Evolutionary conservation across 2,888 invertebrate genomes (phyloP), one percentile per base, ranked within the genome.

Genomic region (Nomada goodeniana): DNA sequence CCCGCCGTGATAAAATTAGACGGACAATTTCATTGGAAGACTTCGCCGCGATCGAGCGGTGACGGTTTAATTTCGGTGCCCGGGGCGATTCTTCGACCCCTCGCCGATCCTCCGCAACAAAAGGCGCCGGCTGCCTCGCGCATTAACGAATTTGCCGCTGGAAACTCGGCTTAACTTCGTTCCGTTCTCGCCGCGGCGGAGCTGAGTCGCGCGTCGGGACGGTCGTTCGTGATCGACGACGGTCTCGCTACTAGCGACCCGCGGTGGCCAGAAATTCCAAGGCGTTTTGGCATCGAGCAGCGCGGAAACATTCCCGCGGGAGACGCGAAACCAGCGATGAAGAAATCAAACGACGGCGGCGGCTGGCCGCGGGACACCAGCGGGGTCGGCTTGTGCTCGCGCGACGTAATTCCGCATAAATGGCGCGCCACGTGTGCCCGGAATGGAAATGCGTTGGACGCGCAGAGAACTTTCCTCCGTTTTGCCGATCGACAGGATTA

Each of bases 1-100:
- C 90, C 91, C 82, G 86, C 82, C 89, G 89, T 88, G 89, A 91
- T 89, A 86, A 91, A 93, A 93, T 93, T 93, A 93, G 91, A 91
- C 91, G 90, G 90, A 89, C 92, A 92, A 93, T 93, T 93, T 93
- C 90, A 90, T 93, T 91, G 86, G 85, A 88, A 88, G 90, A 86
- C 86, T 82, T 76, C 69, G 84, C 80, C 72, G 55, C 87, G 86
- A 86, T 88, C 86, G 87, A 84, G 86, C 78, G 83, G 73, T 84
- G 88, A 90, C 85, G 88, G 88, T 88, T 91, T 91, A 91, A 91
- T 91, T 91, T 89, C 78, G 73, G 77, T 61, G 85, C 88, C 90
- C 83, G 64, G 80, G 88, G 87, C 82, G 82, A 83, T 79, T 76
- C 65, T 60, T 55, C 79, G 71, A 78, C 83, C 81, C 86, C 80